phyloP scores from a whole-genome alignment of 2,888 invertebrate genomes.

The Trissonchulus sp. region DNA sequence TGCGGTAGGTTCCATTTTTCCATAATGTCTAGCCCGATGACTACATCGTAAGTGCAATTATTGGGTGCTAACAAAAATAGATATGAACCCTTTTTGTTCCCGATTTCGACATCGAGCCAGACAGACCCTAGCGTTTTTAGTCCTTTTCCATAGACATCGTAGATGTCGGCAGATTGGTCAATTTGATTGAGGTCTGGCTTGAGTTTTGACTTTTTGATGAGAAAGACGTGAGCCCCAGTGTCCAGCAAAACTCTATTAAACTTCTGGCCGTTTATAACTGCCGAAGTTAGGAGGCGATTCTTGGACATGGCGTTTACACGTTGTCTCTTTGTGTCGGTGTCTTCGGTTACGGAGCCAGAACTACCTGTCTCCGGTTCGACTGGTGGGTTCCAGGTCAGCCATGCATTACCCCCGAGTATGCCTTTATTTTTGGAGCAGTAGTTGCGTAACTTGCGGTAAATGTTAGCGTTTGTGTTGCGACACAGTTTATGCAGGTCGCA shows the following conservation, averaged over 20 bases:
- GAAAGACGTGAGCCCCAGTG: too few species aligned
- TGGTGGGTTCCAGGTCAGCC: too few species aligned
- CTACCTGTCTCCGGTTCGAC: too few species aligned
- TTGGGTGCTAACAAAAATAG: neutral
- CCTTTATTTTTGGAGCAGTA: neutral
- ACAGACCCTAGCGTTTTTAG: neutral
- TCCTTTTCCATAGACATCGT: neutral
- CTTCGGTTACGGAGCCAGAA: too few species aligned
- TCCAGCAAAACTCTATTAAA: neutral
- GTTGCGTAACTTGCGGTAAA: neutral
- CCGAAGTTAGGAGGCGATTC: neutral
- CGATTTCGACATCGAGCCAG: neutral
- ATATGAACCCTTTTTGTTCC: neutral
- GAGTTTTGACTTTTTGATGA: slow-evolving; percentile 1
- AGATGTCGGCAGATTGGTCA: neutral
- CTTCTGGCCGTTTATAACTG: neutral
- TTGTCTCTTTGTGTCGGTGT: too few species aligned
- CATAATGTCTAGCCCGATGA: slow-evolving; percentile 1
- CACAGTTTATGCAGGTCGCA: neutral
- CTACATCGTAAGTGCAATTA: slow-evolving; percentile 13
- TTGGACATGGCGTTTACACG: neutral
- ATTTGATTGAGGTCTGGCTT: neutral
- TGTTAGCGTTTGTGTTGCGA: neutral
- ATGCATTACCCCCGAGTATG: neutral
- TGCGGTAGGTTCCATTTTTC: neutral